A percentile compares a stretch with the other conserved stretches of the same genome.
Evolutionary conservation across 2,113 vertebrate genomes (phyloP).

Genomic region (Tragelaphus imberbis): DNA sequence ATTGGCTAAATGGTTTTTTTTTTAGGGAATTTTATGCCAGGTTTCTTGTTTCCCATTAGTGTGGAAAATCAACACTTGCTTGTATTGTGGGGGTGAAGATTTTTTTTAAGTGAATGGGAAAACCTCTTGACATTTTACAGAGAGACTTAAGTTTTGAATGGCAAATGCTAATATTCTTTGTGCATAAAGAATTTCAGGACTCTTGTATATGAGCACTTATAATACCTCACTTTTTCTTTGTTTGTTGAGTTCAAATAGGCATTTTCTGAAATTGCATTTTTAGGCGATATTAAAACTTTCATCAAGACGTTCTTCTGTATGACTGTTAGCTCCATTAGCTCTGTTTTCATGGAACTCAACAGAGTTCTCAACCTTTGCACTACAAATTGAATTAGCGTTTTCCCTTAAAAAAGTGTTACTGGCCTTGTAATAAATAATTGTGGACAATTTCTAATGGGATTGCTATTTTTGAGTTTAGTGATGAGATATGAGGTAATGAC

Average conservation of each 20-base stretch:
- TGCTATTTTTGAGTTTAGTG: background rate
- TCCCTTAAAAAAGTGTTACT: background rate
- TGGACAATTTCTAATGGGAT: background rate
- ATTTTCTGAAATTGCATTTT: constrained; percentile 24
- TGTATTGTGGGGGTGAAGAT: constrained; percentile 55
- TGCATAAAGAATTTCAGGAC: constrained; percentile 26
- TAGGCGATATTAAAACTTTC: background rate
- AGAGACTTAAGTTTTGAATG: constrained; percentile 38
- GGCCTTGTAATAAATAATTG: background rate
- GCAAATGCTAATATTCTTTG: constrained; percentile 43
- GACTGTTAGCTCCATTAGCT: background rate
- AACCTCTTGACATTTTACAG: constrained; percentile 71
- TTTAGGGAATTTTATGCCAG: constrained; percentile 2
- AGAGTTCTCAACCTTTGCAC: background rate
- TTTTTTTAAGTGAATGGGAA: constrained; percentile 58
- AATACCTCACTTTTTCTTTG: constrained; percentile 25
- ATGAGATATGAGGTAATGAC: background rate
- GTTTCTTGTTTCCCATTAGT: constrained; percentile 46
- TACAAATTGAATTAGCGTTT: constrained; percentile 13
- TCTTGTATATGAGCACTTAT: background rate
- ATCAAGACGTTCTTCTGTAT: background rate
- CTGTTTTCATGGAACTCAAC: background rate
- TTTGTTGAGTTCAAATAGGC: background rate
- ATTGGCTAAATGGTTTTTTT: constrained; percentile 34
- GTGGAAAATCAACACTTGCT: constrained; percentile 51